Evolutionary conservation across 2,113 vertebrate species (phyloP).

Genomic region (Ascaphus truei): DNA sequence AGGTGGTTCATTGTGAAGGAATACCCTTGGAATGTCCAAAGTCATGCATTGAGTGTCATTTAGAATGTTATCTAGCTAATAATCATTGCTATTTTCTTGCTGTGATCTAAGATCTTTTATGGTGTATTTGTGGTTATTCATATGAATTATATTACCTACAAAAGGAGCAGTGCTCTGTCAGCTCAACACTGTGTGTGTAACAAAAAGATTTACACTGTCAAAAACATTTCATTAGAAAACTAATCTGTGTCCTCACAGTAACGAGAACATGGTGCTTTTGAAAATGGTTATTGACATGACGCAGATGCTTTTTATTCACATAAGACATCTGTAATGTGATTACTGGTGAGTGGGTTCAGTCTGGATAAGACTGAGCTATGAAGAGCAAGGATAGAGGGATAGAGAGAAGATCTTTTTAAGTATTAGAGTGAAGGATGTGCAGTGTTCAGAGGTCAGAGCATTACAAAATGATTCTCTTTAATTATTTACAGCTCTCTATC

Average conservation of each 20-base stretch:
- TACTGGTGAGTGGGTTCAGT: background rate
- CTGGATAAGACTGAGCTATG: conserved; percentile 3
- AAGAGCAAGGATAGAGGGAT: too few relatives aligned
- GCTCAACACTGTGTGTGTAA: too few relatives aligned
- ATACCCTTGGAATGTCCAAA: too few relatives aligned
- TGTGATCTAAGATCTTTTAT: too few relatives aligned
- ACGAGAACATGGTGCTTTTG: conserved; percentile 8
- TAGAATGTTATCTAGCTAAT: too few relatives aligned
- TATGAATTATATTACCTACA: too few relatives aligned
- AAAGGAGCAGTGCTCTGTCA: too few relatives aligned
- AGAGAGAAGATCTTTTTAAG: too few relatives aligned
- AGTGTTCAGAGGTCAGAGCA: conserved; percentile 49
- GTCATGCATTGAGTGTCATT: too few relatives aligned
- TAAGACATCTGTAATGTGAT: conserved; percentile 40
- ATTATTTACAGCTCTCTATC: conserved; percentile 58
- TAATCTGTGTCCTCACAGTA: background rate
- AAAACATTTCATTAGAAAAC: conserved; percentile 33
- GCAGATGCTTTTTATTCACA: conserved; percentile 36
- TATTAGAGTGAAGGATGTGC: conserved; percentile 50
- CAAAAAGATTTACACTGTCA: conserved; percentile 13
- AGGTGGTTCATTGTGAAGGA: too few relatives aligned
- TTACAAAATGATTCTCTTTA: conserved; percentile 62
- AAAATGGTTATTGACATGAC: conserved; percentile 30
- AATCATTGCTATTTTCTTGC: too few relatives aligned
- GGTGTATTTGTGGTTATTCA: too few relatives aligned